phyloP scores from a whole-genome alignment of 2,888 invertebrate species.

The Rhimphoctona megacephalus region DNA sequence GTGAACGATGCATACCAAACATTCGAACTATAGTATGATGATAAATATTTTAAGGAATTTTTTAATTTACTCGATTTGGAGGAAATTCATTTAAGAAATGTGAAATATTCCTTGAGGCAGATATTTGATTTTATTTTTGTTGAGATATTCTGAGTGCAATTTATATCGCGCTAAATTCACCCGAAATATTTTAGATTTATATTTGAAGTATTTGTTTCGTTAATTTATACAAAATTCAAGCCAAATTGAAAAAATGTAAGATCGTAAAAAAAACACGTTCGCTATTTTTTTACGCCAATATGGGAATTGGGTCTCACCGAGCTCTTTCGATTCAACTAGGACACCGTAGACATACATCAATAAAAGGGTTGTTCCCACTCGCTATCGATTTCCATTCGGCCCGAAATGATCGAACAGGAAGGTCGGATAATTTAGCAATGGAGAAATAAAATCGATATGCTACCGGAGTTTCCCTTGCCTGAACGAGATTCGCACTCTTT shows the following conservation, averaged over 20 bases:
- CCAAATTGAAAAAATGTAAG: not conserved
- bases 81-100: not conserved
- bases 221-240: not conserved
- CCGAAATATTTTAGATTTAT: not conserved
- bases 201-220: not conserved
- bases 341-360: slow-evolving; percentile 5
- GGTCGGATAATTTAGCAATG: slow-evolving; percentile 49
- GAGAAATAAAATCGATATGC: slow-evolving; percentile 44
- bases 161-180: not conserved
- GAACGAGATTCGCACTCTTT: slow-evolving; percentile 3
- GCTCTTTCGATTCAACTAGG: not conserved
- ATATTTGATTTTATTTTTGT: not conserved
- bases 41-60: not conserved
- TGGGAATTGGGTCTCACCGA: not conserved
- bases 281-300: not conserved
- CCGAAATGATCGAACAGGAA: slow-evolving; percentile 47
- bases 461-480: slow-evolving; percentile 22
- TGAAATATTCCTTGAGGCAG: not conserved
- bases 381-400: slow-evolving; percentile 54
- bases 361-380: slow-evolving; percentile 6
- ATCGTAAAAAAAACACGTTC: not conserved
- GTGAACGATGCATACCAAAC: not conserved
- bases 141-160: not conserved
- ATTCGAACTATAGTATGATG: not conserved
- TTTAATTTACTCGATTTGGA: not conserved